phyloP scores from a whole-genome alignment of 2,888 invertebrate species.

The Augochlorella aurata region DNA sequence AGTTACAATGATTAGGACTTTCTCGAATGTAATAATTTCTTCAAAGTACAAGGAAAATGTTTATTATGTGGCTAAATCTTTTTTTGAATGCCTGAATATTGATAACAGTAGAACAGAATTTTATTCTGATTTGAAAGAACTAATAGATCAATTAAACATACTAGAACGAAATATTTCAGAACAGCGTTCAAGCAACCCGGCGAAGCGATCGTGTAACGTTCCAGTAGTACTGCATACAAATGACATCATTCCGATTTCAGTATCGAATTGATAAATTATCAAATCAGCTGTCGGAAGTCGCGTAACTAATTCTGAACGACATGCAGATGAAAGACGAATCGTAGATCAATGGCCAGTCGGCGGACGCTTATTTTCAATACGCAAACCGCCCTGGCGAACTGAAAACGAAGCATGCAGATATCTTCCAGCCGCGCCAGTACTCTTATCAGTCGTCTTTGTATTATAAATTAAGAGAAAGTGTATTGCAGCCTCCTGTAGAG shows the following conservation, averaged over 20 bases:
- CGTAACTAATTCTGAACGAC: not conserved
- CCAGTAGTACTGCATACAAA: not conserved
- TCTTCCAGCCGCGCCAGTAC: slow-evolving; percentile 25
- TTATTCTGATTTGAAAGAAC: no score
- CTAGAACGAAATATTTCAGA: no score
- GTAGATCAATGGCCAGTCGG: not conserved
- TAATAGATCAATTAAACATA: no score
- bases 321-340: not conserved
- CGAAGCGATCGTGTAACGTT: not conserved
- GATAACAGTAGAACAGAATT: no score
- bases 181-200: no score
- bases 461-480: slow-evolving; percentile 76
- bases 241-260: not conserved
- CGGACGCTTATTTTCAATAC: slow-evolving; percentile 22
- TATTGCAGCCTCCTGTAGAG: slow-evolving; percentile 46
- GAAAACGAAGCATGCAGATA: slow-evolving; percentile 26
- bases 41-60: no score
- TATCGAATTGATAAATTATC: not conserved
- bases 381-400: slow-evolving; percentile 21
- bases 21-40: no score
- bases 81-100: no score
- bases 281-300: not conserved
- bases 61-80: no score
- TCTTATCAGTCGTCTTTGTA: slow-evolving; percentile 63
- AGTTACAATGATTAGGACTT: no score